phyloP scores from a whole-genome alignment of 2,797 vertebrate genomes.

The Iguana delicatissima region DNA sequence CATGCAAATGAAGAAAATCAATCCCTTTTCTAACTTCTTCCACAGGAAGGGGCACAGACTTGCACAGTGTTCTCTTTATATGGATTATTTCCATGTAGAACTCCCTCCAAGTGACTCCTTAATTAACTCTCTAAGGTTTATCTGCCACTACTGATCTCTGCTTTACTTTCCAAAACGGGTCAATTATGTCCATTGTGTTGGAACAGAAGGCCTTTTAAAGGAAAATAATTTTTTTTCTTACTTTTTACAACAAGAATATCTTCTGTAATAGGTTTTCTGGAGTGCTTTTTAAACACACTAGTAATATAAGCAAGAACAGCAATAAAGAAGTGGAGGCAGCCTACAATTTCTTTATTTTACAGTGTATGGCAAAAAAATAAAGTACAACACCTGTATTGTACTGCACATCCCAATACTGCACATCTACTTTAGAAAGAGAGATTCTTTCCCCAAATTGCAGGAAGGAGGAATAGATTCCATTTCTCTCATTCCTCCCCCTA shows the following conservation, averaged over 20 bases:
- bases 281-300: background rate
- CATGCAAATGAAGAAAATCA: background rate
- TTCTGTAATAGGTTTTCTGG: background rate
- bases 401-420: too few relatives aligned
- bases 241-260: background rate
- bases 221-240: too few relatives aligned
- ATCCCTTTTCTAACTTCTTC: background rate
- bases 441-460: too few relatives aligned
- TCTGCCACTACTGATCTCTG: background rate
- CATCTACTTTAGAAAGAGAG: too few relatives aligned
- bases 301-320: background rate
- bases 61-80: background rate
- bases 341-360: background rate
- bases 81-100: background rate
- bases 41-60: background rate
- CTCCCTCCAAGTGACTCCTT: background rate
- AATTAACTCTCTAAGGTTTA: constrained; percentile 23
- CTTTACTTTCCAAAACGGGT: constrained; percentile 18
- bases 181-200: background rate
- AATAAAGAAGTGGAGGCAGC: background rate
- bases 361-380: background rate
- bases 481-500: too few relatives aligned
- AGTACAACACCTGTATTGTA: background rate
- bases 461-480: too few relatives aligned
- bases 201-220: background rate